Conservation (phyloP, 1,140 invertebrate species). For the Bombus balteatus region DNA sequence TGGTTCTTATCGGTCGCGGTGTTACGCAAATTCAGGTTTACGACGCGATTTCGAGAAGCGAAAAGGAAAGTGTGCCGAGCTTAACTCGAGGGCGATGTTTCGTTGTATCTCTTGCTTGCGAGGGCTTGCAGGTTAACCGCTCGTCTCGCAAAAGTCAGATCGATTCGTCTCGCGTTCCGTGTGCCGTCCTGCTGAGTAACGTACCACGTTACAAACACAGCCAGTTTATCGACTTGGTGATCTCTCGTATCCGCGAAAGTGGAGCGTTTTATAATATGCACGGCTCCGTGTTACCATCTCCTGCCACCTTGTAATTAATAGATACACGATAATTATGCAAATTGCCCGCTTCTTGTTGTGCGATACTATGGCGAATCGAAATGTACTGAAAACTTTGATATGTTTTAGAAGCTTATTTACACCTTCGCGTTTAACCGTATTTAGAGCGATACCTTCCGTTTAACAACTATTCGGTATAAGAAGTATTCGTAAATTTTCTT, state of each 20-base stretch:
- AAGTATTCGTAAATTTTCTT: background rate
- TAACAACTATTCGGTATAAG: no score
- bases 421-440: background rate
- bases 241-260: constrained; percentile 16
- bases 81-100: background rate
- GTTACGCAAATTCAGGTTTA: constrained; percentile 63
- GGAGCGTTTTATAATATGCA: constrained; percentile 36
- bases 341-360: background rate
- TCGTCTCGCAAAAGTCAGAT: background rate
- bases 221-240: background rate
- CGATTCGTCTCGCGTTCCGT: background rate
- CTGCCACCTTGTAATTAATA: constrained; percentile 26
- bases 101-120: background rate
- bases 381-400: background rate
- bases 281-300: background rate
- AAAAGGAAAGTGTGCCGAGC: constrained; percentile 52
- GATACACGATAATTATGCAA: constrained; percentile 29
- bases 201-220: background rate
- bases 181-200: background rate
- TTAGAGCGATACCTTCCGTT: background rate
- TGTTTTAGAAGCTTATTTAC: background rate
- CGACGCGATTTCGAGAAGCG: constrained; percentile 61
- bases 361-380: background rate
- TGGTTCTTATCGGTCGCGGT: constrained; percentile 60
- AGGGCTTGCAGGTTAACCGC: no score